Evolutionary conservation across 2,888 invertebrate genomes (phyloP).

Genomic region (Resseliella maxima): DNA sequence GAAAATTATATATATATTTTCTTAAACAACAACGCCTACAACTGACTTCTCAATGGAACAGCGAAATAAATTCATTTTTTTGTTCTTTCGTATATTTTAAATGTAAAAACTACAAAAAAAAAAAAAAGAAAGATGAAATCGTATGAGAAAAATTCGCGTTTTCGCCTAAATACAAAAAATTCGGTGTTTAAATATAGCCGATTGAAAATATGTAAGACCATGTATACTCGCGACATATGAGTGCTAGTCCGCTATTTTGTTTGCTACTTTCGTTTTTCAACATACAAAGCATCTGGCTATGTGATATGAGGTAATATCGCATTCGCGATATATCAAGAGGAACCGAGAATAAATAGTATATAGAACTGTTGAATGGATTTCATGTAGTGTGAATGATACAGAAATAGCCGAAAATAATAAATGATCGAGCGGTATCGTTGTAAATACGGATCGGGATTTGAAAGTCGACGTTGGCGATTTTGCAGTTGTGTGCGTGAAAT

Average conservation of each 20-base stretch:
- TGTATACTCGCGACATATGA: constrained; percentile 2
- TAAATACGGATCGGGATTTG: background rate
- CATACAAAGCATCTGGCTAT: constrained; percentile 9
- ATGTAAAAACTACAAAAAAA: background rate
- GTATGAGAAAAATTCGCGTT: constrained; percentile 21
- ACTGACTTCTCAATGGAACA: constrained; percentile 31
- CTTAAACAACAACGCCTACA: constrained; percentile 34
- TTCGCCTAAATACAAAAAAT: constrained; percentile 10
- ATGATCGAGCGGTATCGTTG: background rate
- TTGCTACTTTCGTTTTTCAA: background rate
- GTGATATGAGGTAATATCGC: constrained; percentile 33
- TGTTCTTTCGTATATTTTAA: background rate
- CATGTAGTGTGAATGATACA: constrained; percentile 12
- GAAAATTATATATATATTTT: constrained; percentile 42
- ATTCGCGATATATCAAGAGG: background rate
- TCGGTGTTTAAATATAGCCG: constrained; percentile 38
- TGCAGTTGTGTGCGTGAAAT: background rate
- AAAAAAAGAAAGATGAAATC: background rate
- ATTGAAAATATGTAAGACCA: background rate
- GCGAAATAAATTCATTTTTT: background rate
- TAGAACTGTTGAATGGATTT: background rate
- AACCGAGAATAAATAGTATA: background rate
- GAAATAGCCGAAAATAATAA: constrained; percentile 19
- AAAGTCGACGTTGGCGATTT: constrained; percentile 21
- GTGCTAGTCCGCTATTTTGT: background rate